Base-by-base conservation (phyloP, 2,797 vertebrate species). In the Petrocephalus sullivani region DNA sequence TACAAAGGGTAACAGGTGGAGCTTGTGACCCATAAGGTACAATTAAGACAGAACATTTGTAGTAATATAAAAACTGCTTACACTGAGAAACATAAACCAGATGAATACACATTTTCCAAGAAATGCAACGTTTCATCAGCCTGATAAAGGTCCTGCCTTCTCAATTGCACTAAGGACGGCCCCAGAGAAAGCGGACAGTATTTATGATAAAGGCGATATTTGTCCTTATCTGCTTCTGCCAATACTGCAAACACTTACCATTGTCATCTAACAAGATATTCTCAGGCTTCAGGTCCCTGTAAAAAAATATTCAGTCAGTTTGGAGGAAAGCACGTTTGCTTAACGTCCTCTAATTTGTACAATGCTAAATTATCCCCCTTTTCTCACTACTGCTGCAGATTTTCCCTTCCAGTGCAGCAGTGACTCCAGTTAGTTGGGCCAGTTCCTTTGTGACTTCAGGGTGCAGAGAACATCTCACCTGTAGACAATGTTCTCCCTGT, bases 261-360 rank as follows among this genome's bases (percentile, higher is more conserved):
- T 93, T 82, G 91, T 96, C 94, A 86, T 96, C 98, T 92, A 99
- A 90, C 86, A 99, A 93, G 91, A 99, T 99, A 91, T 99, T 99
- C 91, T 99, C 98, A 90, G 98, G 98, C 93, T 99, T 99, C 93
- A 99, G 91, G 90, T 99, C 98, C 92, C 98, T 99, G 94, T 1
- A 88, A 90, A 89, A 88, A 37, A 75, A 19, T 41, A 75, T 41
- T 41, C 12, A 12, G 12, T 51, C 51, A 56, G 51, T 89, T 6
- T 41, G 85, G 88, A 81, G n/a, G 16, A 3, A 46, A n/a, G 16
- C 5, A 54, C 16, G 53, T 57, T 78, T 21, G 41, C 37, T 46
- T 41, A 46, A 37, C 19, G 19, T 41, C 75, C 41, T 19, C 19
- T 51, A 19, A 46, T 51, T 46, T 51, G 46, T n/a, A 46, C 16